A percentile compares a stretch with the other conserved stretches of the same genome.
Conservation (phyloP, 2,797 vertebrate species). For the Semotilus atromaculatus region DNA sequence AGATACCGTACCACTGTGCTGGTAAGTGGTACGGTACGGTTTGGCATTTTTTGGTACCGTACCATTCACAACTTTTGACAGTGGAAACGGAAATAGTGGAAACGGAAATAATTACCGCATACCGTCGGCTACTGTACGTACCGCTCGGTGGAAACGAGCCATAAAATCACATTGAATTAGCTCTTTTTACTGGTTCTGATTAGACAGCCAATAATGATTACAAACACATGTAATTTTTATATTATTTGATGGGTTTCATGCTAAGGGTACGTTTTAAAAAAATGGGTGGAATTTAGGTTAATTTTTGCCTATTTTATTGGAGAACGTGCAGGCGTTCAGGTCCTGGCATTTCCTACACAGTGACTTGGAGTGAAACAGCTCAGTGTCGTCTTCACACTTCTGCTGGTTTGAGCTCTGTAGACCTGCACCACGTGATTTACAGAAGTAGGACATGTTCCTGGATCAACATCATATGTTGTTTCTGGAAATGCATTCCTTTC, state of each 20-base stretch:
- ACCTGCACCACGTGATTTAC: constrained; percentile 10
- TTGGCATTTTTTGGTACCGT: no score
- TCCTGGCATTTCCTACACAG: not conserved
- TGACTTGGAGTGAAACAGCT: not conserved
- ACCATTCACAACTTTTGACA: no score
- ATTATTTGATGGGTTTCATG: not conserved
- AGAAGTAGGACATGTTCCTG: constrained; percentile 33
- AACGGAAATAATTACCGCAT: no score
- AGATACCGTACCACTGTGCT: no score
- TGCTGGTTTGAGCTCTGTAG: constrained; percentile 13
- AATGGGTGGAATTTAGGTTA: not conserved
- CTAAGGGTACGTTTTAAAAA: not conserved
- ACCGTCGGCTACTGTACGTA: no score
- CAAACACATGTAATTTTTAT: not conserved
- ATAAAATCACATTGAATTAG: not conserved
- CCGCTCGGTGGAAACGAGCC: no score
- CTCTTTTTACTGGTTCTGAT: not conserved
- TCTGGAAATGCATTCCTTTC: not conserved
- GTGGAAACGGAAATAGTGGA: no score
- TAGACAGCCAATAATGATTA: not conserved
- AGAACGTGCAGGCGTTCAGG: not conserved
- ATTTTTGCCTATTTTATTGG: not conserved
- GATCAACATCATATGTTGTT: constrained; percentile 13
- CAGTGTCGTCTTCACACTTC: not conserved
- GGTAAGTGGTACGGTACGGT: no score